Evolutionary conservation across 2,797 vertebrate species (phyloP).

Genomic region (Coranthus polyacanthus): DNA sequence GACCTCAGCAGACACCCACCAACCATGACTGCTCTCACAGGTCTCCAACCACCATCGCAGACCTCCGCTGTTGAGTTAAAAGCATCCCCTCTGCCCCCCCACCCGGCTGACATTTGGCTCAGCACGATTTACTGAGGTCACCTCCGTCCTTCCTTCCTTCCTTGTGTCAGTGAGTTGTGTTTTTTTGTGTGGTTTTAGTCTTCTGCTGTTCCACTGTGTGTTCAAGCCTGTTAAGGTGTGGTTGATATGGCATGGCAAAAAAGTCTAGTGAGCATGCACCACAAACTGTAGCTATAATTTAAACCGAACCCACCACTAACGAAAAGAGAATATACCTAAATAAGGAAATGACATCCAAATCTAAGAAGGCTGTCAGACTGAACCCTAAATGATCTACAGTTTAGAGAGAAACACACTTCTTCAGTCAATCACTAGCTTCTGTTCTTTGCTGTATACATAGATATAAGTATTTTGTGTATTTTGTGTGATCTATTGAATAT

Average conservation of each 20-base stretch:
- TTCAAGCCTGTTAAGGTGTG: constrained; percentile 5
- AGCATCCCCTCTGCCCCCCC: constrained; percentile 27
- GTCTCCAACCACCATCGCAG: constrained; percentile 57
- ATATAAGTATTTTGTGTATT: too few relatives aligned
- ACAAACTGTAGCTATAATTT: constrained; percentile 4
- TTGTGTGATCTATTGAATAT: too few relatives aligned
- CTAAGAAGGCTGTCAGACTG: neutral
- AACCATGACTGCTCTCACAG: constrained; percentile 59
- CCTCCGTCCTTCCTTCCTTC: constrained; percentile 23
- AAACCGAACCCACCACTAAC: neutral
- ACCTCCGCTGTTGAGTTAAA: constrained; percentile 68
- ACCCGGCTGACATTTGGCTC: constrained; percentile 77
- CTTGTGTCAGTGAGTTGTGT: neutral
- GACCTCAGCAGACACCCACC: constrained; percentile 68
- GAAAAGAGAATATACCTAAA: neutral
- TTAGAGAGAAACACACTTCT: too few relatives aligned
- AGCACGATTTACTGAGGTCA: constrained; percentile 63
- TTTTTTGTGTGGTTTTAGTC: neutral
- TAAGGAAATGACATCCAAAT: neutral
- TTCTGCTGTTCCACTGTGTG: neutral
- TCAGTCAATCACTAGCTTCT: too few relatives aligned
- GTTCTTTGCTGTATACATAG: too few relatives aligned
- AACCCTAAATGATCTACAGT: neutral
- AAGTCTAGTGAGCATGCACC: neutral
- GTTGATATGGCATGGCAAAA: constrained; percentile 22